Evolutionary conservation across 2,797 vertebrate genomes (phyloP).

Genomic region (Hoplostethus atlanticus): DNA sequence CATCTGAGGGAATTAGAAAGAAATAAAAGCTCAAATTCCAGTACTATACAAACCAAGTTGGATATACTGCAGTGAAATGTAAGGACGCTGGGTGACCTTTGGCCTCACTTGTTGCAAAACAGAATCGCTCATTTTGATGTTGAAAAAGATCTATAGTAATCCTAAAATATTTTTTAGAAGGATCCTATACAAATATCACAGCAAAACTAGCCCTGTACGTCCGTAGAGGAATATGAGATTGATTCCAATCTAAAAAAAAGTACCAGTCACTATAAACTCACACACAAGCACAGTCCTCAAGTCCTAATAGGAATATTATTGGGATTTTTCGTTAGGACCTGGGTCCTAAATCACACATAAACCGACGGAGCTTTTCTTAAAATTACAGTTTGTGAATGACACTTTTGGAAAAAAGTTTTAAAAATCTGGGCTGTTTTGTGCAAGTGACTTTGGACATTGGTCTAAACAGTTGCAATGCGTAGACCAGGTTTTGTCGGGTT

Average conservation of each 20-base stretch:
- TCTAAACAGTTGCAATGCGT: too few species aligned
- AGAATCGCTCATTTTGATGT: not conserved
- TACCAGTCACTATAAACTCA: not conserved
- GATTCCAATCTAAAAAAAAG: not conserved
- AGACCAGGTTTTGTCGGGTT: too few species aligned
- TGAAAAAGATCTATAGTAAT: conserved; percentile 29
- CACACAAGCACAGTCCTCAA: not conserved
- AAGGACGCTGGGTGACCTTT: conserved; percentile 66
- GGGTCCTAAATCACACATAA: too few species aligned
- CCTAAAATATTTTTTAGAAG: conserved; percentile 40
- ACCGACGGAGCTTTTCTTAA: too few species aligned
- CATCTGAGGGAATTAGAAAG: not conserved
- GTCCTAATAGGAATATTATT: not conserved
- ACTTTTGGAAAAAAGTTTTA: too few species aligned
- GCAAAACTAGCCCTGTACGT: not conserved
- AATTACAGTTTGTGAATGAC: too few species aligned
- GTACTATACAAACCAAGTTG: conserved; percentile 21
- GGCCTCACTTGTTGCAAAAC: conserved; percentile 43
- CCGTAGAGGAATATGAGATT: not conserved
- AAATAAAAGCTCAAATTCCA: conserved; percentile 39
- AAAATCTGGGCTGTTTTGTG: too few species aligned
- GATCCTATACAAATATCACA: conserved; percentile 4
- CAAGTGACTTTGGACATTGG: too few species aligned
- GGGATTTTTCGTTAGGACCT: too few species aligned
- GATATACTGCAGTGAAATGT: conserved; percentile 24